Conservation (phyloP, 2,797 vertebrate species). For the Pteronotus mesoamericanus region DNA sequence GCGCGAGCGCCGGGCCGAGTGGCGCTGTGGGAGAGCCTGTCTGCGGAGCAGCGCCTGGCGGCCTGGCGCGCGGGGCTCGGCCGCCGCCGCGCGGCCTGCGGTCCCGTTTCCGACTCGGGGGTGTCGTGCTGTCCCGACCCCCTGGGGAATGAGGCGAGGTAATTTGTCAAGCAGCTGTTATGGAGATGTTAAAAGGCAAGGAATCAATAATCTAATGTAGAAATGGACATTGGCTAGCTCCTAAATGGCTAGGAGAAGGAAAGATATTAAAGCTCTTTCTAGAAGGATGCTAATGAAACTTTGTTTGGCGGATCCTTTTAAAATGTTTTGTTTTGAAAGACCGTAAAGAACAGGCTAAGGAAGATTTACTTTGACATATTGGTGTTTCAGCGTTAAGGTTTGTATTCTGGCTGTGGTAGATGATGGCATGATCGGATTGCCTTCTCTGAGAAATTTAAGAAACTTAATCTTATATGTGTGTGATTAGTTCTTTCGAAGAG, state of each 20-base stretch:
- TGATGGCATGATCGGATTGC: conserved; percentile 20
- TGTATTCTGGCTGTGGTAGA: background rate
- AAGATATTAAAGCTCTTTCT: conserved; percentile 34
- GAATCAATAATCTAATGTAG: conserved; percentile 69
- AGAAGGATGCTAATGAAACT: conserved; percentile 56
- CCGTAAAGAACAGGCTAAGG: conserved; percentile 1
- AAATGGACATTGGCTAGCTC: conserved; percentile 67
- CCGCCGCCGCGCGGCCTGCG: conserved; percentile 52
- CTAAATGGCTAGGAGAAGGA: conserved; percentile 60
- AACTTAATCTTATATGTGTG: background rate
- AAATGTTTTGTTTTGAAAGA: conserved; percentile 46
- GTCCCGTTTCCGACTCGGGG: conserved; percentile 60
- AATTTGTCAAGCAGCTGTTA: conserved; percentile 74
- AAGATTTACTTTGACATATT: conserved; percentile 45
- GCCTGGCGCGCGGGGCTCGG: conserved; percentile 60
- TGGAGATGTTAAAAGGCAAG: conserved; percentile 70
- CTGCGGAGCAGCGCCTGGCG: too few species aligned
- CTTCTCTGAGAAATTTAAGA: conserved; percentile 20
- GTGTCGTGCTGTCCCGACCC: conserved; percentile 33
- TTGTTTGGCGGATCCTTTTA: conserved; percentile 49
- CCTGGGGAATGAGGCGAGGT: conserved; percentile 66
- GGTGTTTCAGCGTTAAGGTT: conserved; percentile 36
- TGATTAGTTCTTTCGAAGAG: background rate
- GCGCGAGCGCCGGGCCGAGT: too few species aligned
- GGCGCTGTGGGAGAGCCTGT: too few species aligned